Conservation (phyloP, 1,140 invertebrate species). For the Phenacoccus solenopsis region DNA sequence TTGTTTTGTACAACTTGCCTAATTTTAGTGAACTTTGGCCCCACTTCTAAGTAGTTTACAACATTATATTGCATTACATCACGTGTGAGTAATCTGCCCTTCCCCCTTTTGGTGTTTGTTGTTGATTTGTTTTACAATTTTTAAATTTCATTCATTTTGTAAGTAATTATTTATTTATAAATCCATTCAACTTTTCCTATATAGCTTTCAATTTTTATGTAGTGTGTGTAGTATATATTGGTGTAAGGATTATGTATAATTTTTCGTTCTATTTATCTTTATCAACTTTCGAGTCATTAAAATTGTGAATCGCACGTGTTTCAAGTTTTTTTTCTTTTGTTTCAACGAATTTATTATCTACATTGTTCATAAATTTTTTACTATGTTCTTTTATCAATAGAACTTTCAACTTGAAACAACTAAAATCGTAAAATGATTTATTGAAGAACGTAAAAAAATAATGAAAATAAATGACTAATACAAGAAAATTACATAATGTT, state of each 20-base stretch:
- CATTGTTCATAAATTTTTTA: too few species aligned
- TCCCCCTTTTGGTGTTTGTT: constrained; percentile 2
- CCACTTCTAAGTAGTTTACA: background rate
- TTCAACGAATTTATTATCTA: too few species aligned
- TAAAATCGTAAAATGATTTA: too few species aligned
- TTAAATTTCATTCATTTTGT: background rate
- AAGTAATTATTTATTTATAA: too few species aligned
- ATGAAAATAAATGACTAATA: too few species aligned
- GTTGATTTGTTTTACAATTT: background rate
- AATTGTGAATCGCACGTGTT: background rate
- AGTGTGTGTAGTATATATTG: background rate
- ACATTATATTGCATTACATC: background rate
- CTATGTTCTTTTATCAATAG: too few species aligned
- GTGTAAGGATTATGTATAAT: background rate
- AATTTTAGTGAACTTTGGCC: background rate
- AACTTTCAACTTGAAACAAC: too few species aligned
- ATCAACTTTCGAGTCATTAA: background rate
- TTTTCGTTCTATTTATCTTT: background rate
- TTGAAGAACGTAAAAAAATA: too few species aligned
- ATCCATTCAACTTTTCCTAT: too few species aligned
- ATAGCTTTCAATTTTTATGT: background rate
- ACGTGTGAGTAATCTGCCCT: background rate
- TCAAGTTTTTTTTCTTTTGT: too few species aligned
- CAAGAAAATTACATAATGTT: background rate
- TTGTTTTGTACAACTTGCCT: background rate